These are phyloP conservation scores for Scomber colias DNA, from an alignment of 2,113 vertebrate species.

Conservation along the genomic window DNA sequence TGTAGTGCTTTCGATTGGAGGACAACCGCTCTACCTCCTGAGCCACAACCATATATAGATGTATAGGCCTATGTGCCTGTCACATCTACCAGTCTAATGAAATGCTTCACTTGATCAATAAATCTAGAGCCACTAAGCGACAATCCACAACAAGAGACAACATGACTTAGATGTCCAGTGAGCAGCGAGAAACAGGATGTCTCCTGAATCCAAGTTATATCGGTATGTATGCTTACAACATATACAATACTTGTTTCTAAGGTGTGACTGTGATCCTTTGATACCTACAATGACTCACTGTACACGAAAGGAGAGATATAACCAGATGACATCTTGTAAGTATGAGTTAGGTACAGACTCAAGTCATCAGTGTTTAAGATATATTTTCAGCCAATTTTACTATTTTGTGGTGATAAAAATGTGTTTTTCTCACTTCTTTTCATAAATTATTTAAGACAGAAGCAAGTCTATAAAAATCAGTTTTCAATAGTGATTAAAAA, in stretches of 20 bases:
- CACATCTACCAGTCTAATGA: background rate
- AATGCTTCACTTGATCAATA: background rate
- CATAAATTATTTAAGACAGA: too few species aligned
- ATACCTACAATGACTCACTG: conserved; percentile 12
- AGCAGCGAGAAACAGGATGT: background rate
- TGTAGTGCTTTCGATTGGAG: too few species aligned
- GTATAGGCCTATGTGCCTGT: background rate
- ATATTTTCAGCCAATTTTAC: too few species aligned
- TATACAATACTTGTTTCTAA: background rate
- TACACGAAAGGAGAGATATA: conserved; percentile 10
- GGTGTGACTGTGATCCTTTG: conserved; percentile 17
- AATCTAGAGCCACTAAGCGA: background rate
- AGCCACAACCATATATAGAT: too few species aligned
- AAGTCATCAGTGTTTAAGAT: too few species aligned
- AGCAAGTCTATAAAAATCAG: too few species aligned
- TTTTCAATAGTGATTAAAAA: too few species aligned
- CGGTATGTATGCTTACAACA: background rate
- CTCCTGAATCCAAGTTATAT: background rate
- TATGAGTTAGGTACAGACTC: too few species aligned
- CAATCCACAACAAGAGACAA: background rate
- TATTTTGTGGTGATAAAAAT: too few species aligned
- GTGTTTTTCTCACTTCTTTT: too few species aligned
- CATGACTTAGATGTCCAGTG: background rate
- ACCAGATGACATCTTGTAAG: too few species aligned
- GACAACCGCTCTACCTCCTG: too few species aligned